Percentiles rank a stretch among this genome's conserved stretches.
Evolutionary conservation across 2,888 invertebrate species (phyloP).

Genomic region (Polyommatus icarus): DNA sequence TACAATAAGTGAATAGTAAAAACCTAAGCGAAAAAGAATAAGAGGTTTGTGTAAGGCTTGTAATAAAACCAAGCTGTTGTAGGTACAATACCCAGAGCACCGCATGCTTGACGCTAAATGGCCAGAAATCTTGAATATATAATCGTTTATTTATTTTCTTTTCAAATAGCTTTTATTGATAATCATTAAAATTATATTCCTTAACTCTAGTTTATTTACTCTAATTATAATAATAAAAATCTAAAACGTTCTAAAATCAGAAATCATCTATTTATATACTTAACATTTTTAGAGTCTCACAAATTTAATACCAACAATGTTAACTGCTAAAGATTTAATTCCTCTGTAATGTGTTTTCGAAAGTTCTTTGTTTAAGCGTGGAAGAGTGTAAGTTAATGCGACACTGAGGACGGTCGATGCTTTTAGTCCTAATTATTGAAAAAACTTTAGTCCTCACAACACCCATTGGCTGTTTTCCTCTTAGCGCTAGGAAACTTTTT

Average conservation of each 20-base stretch:
- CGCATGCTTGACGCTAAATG: background rate
- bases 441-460: background rate
- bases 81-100: background rate
- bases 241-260: background rate
- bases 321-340: background rate
- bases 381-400: conserved; percentile 4
- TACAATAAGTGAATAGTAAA: background rate
- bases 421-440: background rate
- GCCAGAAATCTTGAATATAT: background rate
- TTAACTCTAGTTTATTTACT: no score
- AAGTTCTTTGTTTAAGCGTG: background rate
- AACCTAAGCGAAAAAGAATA: background rate
- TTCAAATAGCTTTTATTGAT: background rate
- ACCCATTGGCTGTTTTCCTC: background rate
- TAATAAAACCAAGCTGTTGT: background rate
- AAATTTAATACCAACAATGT: background rate
- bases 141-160: background rate
- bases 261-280: background rate
- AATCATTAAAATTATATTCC: no score
- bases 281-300: background rate
- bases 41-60: background rate
- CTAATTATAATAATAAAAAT: background rate
- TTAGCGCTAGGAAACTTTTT: no score
- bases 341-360: background rate
- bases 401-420: background rate